Percentiles rank a stretch among this genome's conserved stretches.
Conservation (phyloP, 2,888 invertebrate genomes). For the Sturmia bella region DNA sequence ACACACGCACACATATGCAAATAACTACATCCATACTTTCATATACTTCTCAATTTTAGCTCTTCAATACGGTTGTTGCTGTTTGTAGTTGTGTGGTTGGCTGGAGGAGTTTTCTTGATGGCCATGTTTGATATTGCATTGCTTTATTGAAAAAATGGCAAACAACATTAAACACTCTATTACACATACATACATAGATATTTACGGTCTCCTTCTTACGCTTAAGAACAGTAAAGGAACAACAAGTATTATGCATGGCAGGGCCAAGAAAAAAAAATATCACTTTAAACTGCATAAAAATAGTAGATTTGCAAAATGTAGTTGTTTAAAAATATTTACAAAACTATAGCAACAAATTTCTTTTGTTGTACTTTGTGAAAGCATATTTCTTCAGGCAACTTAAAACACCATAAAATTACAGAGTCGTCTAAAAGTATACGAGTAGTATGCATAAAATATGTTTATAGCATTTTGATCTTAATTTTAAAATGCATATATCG, state of each 20-base stretch:
- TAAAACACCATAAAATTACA: neutral
- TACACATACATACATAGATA: neutral
- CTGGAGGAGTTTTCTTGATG: conserved; percentile 16
- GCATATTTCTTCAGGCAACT: conserved; percentile 11
- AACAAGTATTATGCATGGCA: conserved; percentile 15
- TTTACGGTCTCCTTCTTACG: conserved; percentile 39
- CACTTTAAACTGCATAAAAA: conserved; percentile 50
- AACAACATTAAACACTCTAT: conserved; percentile 21
- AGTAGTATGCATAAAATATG: neutral
- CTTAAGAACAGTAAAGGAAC: conserved; percentile 28
- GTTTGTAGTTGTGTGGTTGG: conserved; percentile 15
- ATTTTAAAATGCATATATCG: conserved; percentile 23
- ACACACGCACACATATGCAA: too few species aligned
- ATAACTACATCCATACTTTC: neutral
- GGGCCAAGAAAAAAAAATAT: conserved; percentile 23
- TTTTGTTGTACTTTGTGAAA: conserved; percentile 2
- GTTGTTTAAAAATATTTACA: neutral
- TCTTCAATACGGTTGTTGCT: conserved; percentile 39
- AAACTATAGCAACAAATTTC: neutral
- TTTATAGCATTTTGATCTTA: conserved; percentile 2
- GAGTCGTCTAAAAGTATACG: neutral
- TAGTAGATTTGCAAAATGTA: neutral
- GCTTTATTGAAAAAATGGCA: conserved; percentile 48
- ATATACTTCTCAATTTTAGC: conserved; percentile 22
- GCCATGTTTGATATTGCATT: conserved; percentile 40